Conservation (phyloP, 2,113 vertebrate species). For the Nicator chloris region DNA sequence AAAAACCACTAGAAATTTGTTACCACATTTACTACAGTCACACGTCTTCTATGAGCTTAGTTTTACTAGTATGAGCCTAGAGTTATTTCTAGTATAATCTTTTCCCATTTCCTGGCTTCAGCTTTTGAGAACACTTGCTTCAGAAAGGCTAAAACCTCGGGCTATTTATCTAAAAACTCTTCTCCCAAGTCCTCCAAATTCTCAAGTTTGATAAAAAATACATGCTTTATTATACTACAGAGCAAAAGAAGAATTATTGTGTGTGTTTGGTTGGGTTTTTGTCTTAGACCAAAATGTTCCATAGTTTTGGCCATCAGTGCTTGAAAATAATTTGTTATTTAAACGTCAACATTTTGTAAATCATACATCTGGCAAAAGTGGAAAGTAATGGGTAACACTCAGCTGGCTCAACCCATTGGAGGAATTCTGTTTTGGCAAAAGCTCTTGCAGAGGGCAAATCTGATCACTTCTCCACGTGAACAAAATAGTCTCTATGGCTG, state of each 20-base stretch:
- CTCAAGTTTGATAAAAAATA: background rate
- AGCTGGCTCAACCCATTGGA: background rate
- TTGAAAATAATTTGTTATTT: background rate
- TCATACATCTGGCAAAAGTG: background rate
- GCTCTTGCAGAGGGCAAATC: background rate
- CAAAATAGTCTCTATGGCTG: background rate
- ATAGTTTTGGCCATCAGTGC: background rate
- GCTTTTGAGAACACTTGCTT: background rate
- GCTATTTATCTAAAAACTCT: background rate
- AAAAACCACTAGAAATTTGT: background rate
- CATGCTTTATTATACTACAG: background rate
- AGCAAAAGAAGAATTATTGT: background rate
- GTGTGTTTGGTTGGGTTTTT: background rate
- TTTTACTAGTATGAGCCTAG: background rate
- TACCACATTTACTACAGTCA: background rate
- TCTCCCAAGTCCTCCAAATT: background rate
- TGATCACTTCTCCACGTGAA: background rate
- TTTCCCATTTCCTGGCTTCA: background rate
- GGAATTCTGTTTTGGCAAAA: background rate
- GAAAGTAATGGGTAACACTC: background rate
- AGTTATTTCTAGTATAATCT: background rate
- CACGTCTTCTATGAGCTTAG: background rate
- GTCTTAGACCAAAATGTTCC: background rate
- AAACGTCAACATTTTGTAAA: background rate
- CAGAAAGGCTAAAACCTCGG: background rate